Evolutionary conservation across 1,140 invertebrate genomes (phyloP), one percentile per base, ranked within the genome.

Genomic region (Drosophila takahashii): DNA sequence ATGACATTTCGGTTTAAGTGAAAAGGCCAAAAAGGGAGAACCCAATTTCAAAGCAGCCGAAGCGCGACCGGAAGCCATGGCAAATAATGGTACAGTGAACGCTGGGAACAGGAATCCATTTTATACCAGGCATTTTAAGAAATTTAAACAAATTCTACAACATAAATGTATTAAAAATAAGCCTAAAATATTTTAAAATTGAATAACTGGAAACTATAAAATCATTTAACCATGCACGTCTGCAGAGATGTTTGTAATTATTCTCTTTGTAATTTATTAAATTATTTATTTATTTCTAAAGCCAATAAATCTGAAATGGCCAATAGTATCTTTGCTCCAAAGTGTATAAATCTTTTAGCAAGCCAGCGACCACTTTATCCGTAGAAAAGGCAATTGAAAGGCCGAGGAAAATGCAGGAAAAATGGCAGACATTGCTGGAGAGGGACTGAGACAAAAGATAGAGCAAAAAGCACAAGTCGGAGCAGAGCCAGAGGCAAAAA

Each of bases 1-100:
- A 76, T 72, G 83, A 79, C 76, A 87, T 86, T 86, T 64, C 59
- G 66, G 65, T 72, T 76, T 76, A 79, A 83, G 61, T 81, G 79
- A 83, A 84, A 87, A 79, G 64, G 60, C 70, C 41, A 15, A 47
- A 70, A 57, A 48, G 41, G 65, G 42, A 70, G 44, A 70, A 37
- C 34, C 64, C 67, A 70, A 70, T 70, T 70, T 70, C 64, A 57
- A 67, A 57, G 42, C 64, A 41, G 64, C 7, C 66, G 26, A 70
- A 34, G 64, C 64, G 37, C 44, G 75, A 75, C 41, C 37, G 36
- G 44, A 66, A 52, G 48, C 18, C 37, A 37, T 39, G 27, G 22
- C 27, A 5, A 57, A 45, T 9, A 27, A 9, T 16, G 26, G 45
- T 29, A 50, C 48, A 60, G 60, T 45, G 15, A 16, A 3, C 5